Evolutionary conservation across 2,888 invertebrate genomes (phyloP).

Genomic region (Eupithecia dodoneata): DNA sequence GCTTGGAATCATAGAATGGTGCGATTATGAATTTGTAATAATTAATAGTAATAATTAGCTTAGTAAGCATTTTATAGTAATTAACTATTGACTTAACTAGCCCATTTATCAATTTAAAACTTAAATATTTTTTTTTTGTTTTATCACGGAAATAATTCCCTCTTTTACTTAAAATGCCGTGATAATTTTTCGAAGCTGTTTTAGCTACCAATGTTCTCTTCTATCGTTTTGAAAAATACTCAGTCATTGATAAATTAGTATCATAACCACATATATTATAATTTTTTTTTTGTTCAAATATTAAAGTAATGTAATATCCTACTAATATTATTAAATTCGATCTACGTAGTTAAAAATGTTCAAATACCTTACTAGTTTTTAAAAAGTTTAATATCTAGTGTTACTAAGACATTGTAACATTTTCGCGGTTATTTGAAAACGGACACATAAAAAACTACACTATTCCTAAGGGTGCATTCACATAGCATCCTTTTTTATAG

Average conservation of each 20-base stretch:
- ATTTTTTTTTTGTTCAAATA: not conserved
- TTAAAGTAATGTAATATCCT: not conserved
- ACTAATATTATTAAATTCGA: not conserved
- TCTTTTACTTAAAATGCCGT: not conserved
- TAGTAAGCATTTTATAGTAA: not conserved
- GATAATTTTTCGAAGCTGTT: not conserved
- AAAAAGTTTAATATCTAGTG: slow-evolving; percentile 9
- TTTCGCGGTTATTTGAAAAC: not conserved
- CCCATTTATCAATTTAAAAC: not conserved
- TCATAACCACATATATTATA: not conserved
- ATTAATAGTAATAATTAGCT: slow-evolving; percentile 18
- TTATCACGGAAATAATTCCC: not conserved
- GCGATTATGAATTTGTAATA: slow-evolving; percentile 29
- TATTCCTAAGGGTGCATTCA: not conserved
- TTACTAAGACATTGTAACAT: not conserved
- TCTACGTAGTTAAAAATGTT: slow-evolving; percentile 22
- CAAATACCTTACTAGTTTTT: slow-evolving; percentile 33
- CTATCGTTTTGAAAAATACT: not conserved
- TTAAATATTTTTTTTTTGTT: not conserved
- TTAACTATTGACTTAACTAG: not conserved
- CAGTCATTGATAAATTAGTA: not conserved
- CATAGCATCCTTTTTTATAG: too few species aligned
- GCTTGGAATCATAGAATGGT: slow-evolving; percentile 22
- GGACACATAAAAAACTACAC: not conserved
- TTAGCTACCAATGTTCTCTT: not conserved